phyloP scores from a whole-genome alignment of 2,888 invertebrate genomes.

The Troides helena region DNA sequence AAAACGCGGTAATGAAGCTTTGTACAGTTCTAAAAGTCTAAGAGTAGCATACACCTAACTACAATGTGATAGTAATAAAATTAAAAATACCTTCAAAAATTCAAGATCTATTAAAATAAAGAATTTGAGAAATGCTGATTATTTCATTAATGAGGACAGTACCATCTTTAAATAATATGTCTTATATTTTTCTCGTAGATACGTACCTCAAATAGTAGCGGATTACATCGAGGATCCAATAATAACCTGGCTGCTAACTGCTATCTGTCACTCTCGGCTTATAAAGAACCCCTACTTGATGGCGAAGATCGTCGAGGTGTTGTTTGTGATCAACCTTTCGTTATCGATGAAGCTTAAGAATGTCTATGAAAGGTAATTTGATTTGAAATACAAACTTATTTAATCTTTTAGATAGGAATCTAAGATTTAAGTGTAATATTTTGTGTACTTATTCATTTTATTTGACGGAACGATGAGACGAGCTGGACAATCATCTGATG shows the following conservation, averaged over 20 bases:
- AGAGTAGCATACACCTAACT: too few species aligned
- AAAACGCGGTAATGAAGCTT: too few species aligned
- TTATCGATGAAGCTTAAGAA: conserved; percentile 77
- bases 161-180: not conserved
- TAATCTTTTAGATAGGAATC: too few species aligned
- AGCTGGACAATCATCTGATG: too few species aligned
- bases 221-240: conserved; percentile 90
- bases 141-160: not conserved
- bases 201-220: conserved; percentile 86
- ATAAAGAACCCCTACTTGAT: conserved; percentile 98
- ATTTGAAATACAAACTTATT: not conserved
- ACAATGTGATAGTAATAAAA: too few species aligned
- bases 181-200: conserved; percentile 73
- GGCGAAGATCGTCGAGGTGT: conserved; percentile 96
- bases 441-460: too few species aligned
- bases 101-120: too few species aligned
- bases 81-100: too few species aligned
- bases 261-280: conserved; percentile 93
- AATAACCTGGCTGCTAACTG: conserved; percentile 92
- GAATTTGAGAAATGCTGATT: not conserved
- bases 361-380: conserved; percentile 81
- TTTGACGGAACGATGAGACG: too few species aligned
- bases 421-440: too few species aligned
- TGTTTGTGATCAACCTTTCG: conserved; percentile 88
- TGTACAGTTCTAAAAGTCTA: too few species aligned